Percentiles rank a stretch among this genome's conserved stretches.
phyloP scores from a whole-genome alignment of 2,113 vertebrate genomes.

The Rhodinocichla rosea region DNA sequence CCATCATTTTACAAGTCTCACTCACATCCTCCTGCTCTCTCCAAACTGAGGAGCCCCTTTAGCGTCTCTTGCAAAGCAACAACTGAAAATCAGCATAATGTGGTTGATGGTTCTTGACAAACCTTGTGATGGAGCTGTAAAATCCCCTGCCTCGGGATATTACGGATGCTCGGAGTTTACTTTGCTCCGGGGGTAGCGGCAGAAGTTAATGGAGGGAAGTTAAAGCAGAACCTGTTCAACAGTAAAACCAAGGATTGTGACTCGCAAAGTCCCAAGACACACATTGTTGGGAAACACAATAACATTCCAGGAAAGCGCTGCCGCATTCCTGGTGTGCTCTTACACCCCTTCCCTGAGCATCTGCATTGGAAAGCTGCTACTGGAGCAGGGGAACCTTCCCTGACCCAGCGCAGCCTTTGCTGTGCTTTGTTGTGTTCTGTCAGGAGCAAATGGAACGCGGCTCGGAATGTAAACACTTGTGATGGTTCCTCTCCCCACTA shows the following conservation, averaged over 20 bases:
- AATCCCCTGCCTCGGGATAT: conserved; percentile 1
- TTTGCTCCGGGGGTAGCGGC: neutral
- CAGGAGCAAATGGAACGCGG: neutral
- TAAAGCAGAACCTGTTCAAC: conserved; percentile 23
- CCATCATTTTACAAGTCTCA: neutral
- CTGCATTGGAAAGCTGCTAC: neutral
- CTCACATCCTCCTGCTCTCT: neutral
- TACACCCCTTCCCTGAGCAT: neutral
- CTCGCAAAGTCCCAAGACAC: neutral
- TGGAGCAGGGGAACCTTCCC: neutral
- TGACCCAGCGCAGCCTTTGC: neutral
- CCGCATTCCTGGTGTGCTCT: neutral
- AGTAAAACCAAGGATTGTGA: conserved; percentile 5
- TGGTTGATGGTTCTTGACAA: conserved; percentile 17
- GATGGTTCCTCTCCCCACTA: neutral
- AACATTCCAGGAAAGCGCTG: neutral
- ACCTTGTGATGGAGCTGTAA: conserved; percentile 33
- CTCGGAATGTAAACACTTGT: conserved; percentile 34
- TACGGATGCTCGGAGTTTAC: conserved; percentile 1
- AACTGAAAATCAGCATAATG: neutral
- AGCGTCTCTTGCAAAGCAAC: neutral
- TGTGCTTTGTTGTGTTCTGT: neutral
- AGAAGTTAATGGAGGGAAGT: conserved; percentile 35
- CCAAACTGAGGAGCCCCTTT: neutral
- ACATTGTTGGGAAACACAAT: neutral